Percentiles rank a stretch among this genome's conserved stretches.
Evolutionary conservation across 2,888 invertebrate genomes (phyloP).

Genomic region (Anaspis maculata): DNA sequence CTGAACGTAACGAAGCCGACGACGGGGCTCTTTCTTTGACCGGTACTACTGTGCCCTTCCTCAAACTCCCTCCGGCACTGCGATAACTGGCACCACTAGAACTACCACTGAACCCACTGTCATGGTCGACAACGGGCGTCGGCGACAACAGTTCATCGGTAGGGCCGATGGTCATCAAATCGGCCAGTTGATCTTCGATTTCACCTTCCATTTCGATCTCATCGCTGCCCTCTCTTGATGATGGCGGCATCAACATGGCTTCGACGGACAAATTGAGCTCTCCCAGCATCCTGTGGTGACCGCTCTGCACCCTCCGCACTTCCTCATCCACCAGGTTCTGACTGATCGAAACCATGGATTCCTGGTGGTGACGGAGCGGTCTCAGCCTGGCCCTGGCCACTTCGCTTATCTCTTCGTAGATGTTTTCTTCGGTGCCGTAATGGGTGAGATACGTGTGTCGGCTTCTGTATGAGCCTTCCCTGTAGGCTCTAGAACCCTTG

Average conservation of each 20-base stretch:
- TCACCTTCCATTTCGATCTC: slow-evolving; percentile 55
- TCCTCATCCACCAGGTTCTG: slow-evolving; percentile 75
- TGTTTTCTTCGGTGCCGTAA: slow-evolving; percentile 79
- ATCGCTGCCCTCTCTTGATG: slow-evolving; percentile 49
- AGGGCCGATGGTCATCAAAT: slow-evolving; percentile 59
- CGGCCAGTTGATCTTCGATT: slow-evolving; percentile 54
- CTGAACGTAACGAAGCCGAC: slow-evolving; percentile 18
- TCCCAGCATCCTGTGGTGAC: slow-evolving; percentile 74
- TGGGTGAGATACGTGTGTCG: slow-evolving; percentile 65
- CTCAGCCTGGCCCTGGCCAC: slow-evolving; percentile 38
- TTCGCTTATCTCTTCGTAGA: slow-evolving; percentile 72
- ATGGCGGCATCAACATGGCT: slow-evolving; percentile 83
- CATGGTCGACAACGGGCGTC: slow-evolving; percentile 56
- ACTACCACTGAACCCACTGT: slow-evolving; percentile 77
- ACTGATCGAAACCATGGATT: slow-evolving; percentile 57
- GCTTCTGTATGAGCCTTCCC: slow-evolving; percentile 36
- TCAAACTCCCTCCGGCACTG: slow-evolving; percentile 54
- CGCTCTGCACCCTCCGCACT: slow-evolving; percentile 72
- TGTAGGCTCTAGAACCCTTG: slow-evolving; percentile 31
- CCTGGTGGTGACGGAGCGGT: slow-evolving; percentile 19
- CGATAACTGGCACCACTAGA: slow-evolving; percentile 72
- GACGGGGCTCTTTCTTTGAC: slow-evolving; percentile 39
- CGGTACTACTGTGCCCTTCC: slow-evolving; percentile 36
- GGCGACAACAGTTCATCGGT: slow-evolving; percentile 67
- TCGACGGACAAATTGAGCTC: slow-evolving; percentile 80